These are phyloP conservation scores for Rattus rattus DNA, from an alignment of 2,113 vertebrate species.

Conservation along the genomic window DNA sequence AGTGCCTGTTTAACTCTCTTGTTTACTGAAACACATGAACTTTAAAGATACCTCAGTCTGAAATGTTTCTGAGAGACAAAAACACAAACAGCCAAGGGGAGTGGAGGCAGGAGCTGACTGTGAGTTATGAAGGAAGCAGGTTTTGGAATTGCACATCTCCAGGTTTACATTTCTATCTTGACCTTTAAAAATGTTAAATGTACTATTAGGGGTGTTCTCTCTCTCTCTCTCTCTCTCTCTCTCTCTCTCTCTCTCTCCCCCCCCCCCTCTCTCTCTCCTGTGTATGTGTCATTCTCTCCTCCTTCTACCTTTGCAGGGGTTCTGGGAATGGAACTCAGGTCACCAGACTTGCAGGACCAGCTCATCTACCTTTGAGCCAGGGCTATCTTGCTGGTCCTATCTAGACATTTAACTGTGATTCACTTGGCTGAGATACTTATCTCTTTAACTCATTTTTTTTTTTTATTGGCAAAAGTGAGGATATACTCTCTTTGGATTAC, in stretches of 20 bases:
- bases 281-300: not conserved
- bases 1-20: not conserved
- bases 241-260: no score
- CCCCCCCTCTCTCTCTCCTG: no score
- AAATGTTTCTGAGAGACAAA: constrained; percentile 9
- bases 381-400: not conserved
- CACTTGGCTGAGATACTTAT: not conserved
- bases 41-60: not conserved
- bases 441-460: constrained; percentile 3
- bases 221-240: no score
- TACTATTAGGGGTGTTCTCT: not conserved
- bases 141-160: not conserved
- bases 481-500: not conserved
- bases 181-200: not conserved
- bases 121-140: not conserved
- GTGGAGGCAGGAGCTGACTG: not conserved
- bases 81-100: not conserved
- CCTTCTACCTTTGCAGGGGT: not conserved
- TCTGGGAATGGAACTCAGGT: not conserved
- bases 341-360: not conserved
- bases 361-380: not conserved
- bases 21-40: not conserved
- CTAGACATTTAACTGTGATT: not conserved
- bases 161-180: not conserved
- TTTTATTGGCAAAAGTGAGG: not conserved